Percentiles rank a stretch among this genome's conserved stretches.
Evolutionary conservation across 2,113 vertebrate species (phyloP).

Genomic region (Orientallactaga bullata): DNA sequence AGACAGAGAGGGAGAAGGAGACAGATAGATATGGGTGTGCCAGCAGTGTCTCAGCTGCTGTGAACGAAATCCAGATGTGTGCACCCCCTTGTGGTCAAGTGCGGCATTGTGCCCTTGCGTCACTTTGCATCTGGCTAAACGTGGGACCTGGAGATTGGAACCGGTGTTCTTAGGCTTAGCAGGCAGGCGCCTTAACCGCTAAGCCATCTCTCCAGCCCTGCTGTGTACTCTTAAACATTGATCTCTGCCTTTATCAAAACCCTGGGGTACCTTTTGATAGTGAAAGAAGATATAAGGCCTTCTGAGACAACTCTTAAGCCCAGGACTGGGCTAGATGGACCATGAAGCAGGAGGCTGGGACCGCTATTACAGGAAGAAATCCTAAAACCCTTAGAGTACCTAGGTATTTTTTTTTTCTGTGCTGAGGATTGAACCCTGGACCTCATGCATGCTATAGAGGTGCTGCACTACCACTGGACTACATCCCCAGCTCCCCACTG

Average conservation of each 20-base stretch:
- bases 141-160: no score
- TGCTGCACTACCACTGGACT: background rate
- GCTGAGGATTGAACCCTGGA: background rate
- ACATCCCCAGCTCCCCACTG: no score
- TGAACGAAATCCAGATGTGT: no score
- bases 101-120: no score
- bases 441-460: background rate
- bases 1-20: no score
- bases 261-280: background rate
- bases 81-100: no score
- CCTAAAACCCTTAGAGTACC: background rate
- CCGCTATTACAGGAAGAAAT: background rate
- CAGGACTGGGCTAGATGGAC: background rate
- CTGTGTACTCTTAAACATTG: background rate
- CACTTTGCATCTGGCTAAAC: no score
- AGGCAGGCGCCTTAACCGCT: no score
- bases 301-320: background rate
- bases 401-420: background rate
- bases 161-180: no score
- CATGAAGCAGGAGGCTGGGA: background rate
- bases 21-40: no score
- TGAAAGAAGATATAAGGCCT: background rate
- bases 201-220: no score
- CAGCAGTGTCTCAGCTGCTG: no score
- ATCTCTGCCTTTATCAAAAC: background rate